Evolutionary conservation across 1,140 invertebrate genomes (phyloP).

Genomic region (Lepidotrigona ventralis): DNA sequence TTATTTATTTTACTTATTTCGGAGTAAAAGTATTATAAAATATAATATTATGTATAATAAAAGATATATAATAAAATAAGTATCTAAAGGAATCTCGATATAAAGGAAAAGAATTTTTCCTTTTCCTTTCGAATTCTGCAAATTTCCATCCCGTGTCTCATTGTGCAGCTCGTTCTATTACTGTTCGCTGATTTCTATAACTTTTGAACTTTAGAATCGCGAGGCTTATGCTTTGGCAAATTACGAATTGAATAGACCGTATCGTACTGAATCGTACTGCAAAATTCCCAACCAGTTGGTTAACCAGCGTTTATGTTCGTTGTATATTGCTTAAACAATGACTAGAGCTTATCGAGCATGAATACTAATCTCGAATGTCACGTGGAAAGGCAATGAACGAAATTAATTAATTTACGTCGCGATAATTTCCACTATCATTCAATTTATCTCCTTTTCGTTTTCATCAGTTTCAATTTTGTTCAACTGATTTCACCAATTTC

Average conservation of each 20-base stretch:
- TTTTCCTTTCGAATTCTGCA: neutral
- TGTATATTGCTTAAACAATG: neutral
- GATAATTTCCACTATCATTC: too few relatives aligned
- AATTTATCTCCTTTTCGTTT: too few relatives aligned
- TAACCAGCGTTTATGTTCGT: neutral
- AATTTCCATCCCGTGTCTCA: neutral
- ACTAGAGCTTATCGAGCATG: neutral
- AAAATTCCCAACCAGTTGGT: neutral
- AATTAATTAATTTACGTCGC: neutral
- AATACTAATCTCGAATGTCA: neutral
- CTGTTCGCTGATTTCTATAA: neutral
- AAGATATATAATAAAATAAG: neutral
- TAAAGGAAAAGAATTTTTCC: neutral
- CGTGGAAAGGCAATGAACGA: neutral
- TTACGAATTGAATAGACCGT: neutral
- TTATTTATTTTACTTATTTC: too few relatives aligned
- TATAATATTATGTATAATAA: too few relatives aligned
- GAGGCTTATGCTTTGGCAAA: neutral
- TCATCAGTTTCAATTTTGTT: too few relatives aligned
- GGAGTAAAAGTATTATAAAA: neutral
- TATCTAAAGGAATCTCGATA: neutral
- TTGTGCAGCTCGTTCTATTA: neutral
- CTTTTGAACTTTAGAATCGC: neutral
- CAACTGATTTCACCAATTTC: too few relatives aligned
- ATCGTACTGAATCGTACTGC: neutral